phyloP scores from a whole-genome alignment of 1,140 invertebrate genomes.

The Lordiphosa clarofinis region DNA sequence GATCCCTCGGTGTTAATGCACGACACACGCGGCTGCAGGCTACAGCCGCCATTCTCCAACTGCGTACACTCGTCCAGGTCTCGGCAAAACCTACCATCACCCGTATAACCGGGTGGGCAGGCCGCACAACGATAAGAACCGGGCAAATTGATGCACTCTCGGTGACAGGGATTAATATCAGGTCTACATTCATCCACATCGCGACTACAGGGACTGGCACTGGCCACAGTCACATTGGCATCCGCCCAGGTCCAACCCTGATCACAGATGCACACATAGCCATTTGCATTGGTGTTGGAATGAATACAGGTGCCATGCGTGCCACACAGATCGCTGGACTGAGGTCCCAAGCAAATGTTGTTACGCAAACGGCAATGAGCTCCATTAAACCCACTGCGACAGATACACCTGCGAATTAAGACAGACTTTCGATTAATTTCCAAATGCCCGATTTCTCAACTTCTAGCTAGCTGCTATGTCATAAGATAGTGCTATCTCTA shows the following conservation, averaged over 20 bases:
- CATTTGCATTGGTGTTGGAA: constrained; percentile 79
- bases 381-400: constrained; percentile 88
- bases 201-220: constrained; percentile 83
- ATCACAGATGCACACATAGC: constrained; percentile 89
- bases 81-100: constrained; percentile 90
- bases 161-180: constrained; percentile 87
- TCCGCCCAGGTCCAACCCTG: constrained; percentile 91
- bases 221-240: constrained; percentile 80
- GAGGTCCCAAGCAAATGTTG: constrained; percentile 86
- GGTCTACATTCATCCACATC: constrained; percentile 94
- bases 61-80: constrained; percentile 93
- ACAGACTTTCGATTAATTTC: too few species aligned
- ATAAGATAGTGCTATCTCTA: too few species aligned
- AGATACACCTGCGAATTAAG: constrained; percentile 84
- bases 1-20: constrained; percentile 93
- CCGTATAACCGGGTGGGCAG: constrained; percentile 92
- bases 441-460: too few species aligned
- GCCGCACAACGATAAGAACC: constrained; percentile 91
- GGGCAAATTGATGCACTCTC: constrained; percentile 91
- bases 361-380: constrained; percentile 88
- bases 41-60: constrained; percentile 93
- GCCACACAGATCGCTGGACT: constrained; percentile 90
- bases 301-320: constrained; percentile 91
- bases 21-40: constrained; percentile 85
- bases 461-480: too few species aligned